A percentile compares a stretch with the other conserved stretches of the same genome.
These are phyloP conservation scores for Chaetura pelagica DNA, from an alignment of 2,113 vertebrate species.

Conservation along the genomic window DNA sequence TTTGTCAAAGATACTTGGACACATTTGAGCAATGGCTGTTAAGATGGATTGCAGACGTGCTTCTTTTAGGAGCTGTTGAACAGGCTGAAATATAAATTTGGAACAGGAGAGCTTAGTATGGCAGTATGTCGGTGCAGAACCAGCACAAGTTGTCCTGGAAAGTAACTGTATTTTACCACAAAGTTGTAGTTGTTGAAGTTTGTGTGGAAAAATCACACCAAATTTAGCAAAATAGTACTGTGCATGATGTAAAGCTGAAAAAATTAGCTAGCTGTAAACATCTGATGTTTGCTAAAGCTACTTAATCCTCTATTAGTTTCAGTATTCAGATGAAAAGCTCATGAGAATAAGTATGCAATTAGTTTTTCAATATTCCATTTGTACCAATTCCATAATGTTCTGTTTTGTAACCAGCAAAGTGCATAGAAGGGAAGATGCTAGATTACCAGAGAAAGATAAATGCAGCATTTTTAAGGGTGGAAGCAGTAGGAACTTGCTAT, in stretches of 20 bases:
- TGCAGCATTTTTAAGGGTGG: background rate
- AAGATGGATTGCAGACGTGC: background rate
- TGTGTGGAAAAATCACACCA: background rate
- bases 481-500: background rate
- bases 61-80: background rate
- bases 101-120: background rate
- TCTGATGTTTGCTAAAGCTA: conserved; percentile 12
- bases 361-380: background rate
- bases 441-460: background rate
- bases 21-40: background rate
- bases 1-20: background rate
- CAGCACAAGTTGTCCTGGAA: background rate
- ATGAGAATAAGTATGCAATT: background rate
- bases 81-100: background rate
- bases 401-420: background rate
- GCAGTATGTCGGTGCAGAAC: background rate
- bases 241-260: background rate
- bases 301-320: conserved; percentile 34
- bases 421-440: background rate
- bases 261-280: conserved; percentile 16
- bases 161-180: background rate
- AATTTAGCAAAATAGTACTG: background rate
- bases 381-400: background rate
- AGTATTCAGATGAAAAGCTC: background rate
- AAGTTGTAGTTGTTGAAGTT: background rate